Conservation (phyloP, 2,888 invertebrate genomes). For the Phania funesta region DNA sequence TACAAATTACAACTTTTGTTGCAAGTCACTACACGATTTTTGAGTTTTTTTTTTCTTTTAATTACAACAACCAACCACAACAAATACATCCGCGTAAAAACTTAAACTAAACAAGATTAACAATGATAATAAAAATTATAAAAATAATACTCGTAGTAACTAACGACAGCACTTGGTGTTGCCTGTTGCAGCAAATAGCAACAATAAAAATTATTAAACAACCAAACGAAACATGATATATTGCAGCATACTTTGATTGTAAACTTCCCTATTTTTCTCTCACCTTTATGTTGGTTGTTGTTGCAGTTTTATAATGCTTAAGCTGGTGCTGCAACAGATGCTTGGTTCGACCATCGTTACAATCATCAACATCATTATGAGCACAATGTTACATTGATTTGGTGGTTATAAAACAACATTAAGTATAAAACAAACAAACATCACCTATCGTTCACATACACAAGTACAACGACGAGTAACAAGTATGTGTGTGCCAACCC, state of each 20-base stretch:
- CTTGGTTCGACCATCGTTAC: conserved; percentile 15
- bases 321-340: conserved; percentile 55
- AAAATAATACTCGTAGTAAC: conserved; percentile 27
- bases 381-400: conserved; percentile 44
- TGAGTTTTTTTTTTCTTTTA: conserved; percentile 16
- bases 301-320: conserved; percentile 36
- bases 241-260: conserved; percentile 60
- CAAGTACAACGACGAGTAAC: neutral
- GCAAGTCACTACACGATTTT: conserved; percentile 40
- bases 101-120: conserved; percentile 63
- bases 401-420: conserved; percentile 54
- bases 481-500: neutral
- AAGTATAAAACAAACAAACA: conserved; percentile 55
- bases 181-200: neutral
- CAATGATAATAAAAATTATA: conserved; percentile 30
- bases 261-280: conserved; percentile 56
- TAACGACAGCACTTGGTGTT: conserved; percentile 23
- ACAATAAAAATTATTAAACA: conserved; percentile 27
- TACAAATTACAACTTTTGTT: too few relatives aligned
- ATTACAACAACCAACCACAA: conserved; percentile 28
- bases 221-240: conserved; percentile 54
- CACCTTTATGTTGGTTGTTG: neutral
- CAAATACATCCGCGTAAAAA: conserved; percentile 54
- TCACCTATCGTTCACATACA: neutral
- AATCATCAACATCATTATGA: conserved; percentile 33